Percentiles rank a stretch among this genome's conserved stretches.
Evolutionary conservation across 2,888 invertebrate species (phyloP).

Genomic region (Lasioglossum pauxillum): DNA sequence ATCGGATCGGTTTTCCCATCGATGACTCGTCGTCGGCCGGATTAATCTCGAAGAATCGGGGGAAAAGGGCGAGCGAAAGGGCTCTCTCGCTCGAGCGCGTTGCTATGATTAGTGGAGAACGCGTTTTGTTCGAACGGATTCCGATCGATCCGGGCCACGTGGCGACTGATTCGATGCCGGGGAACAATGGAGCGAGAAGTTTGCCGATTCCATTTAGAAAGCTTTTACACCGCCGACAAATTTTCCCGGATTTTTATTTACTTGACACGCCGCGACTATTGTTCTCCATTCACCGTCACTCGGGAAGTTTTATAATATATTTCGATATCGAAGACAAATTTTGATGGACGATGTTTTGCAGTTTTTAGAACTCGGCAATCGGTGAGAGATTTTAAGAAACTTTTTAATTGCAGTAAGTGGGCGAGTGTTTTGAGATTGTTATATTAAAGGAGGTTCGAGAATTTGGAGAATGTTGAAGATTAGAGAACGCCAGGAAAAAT

Average conservation of each 20-base stretch:
- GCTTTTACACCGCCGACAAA: background rate
- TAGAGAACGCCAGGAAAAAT: too few species aligned
- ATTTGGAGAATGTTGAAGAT: too few species aligned
- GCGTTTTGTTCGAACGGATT: slow-evolving; percentile 26
- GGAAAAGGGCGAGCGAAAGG: slow-evolving; percentile 32
- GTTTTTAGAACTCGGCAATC: too few species aligned
- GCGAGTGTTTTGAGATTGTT: too few species aligned
- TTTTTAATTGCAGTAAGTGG: too few species aligned
- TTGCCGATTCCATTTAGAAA: background rate
- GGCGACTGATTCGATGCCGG: background rate
- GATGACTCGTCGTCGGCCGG: slow-evolving; percentile 26
- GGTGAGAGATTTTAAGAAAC: too few species aligned
- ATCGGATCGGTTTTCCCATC: slow-evolving; percentile 18
- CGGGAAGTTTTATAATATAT: background rate
- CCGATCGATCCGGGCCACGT: slow-evolving; percentile 15
- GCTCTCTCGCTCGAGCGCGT: slow-evolving; percentile 30
- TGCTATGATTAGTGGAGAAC: slow-evolving; percentile 49
- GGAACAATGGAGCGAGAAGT: background rate
- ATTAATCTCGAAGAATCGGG: slow-evolving; percentile 40
- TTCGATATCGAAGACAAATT: background rate
- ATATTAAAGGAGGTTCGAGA: too few species aligned
- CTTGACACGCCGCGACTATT: background rate
- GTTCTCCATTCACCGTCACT: background rate
- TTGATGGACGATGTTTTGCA: background rate
- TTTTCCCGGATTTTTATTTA: background rate